These are phyloP conservation scores for Leptopilina myrica DNA, from an alignment of 2,888 invertebrate species.

Conservation along the genomic window DNA sequence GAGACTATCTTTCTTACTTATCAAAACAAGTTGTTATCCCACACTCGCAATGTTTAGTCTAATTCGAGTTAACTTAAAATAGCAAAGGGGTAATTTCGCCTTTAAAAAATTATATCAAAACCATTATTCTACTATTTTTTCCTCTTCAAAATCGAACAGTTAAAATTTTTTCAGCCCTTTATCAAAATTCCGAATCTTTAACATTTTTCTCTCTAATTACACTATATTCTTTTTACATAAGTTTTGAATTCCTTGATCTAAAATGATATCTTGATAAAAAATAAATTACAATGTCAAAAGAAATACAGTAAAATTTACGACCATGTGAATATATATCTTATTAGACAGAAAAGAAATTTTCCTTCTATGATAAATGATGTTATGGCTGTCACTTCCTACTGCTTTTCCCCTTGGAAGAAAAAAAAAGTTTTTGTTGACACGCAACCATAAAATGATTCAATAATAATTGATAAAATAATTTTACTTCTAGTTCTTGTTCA, in stretches of 20 bases:
- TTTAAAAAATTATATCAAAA: not conserved
- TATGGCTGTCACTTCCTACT: conserved; percentile 7
- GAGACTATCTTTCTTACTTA: too few relatives aligned
- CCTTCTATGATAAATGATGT: conserved; percentile 9
- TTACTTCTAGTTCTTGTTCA: not conserved
- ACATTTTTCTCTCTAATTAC: too few relatives aligned
- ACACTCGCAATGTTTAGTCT: too few relatives aligned
- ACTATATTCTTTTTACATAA: too few relatives aligned
- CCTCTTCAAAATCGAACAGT: too few relatives aligned
- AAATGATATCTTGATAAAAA: not conserved
- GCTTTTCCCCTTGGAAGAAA: not conserved
- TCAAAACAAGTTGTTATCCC: too few relatives aligned
- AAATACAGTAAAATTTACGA: not conserved
- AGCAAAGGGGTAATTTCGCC: too few relatives aligned
- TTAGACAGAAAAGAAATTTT: conserved; percentile 34
- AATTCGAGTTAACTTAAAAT: too few relatives aligned
- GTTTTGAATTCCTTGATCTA: not conserved
- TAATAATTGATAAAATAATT: not conserved
- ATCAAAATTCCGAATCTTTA: too few relatives aligned
- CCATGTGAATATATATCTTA: conserved; percentile 13
- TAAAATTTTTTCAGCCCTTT: too few relatives aligned
- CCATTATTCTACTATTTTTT: not conserved
- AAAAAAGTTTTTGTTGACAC: not conserved
- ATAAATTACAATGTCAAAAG: conserved; percentile 33
- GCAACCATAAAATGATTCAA: not conserved